Evolutionary conservation across 1,140 invertebrate genomes (phyloP), one percentile per base, ranked within the genome.

Genomic region (Drosophila tani): DNA sequence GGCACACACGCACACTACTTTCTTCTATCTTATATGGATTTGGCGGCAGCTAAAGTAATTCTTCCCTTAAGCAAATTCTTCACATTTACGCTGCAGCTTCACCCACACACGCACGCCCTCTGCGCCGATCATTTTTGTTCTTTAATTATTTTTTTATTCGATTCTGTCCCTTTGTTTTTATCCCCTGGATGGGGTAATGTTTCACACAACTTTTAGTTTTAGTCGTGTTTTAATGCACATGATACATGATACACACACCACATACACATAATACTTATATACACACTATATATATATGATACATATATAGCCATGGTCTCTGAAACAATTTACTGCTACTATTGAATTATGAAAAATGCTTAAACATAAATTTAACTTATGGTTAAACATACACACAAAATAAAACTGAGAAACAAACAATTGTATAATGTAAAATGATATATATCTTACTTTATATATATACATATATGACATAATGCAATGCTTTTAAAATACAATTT

Each of bases 401-500:
- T 55, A 73, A 73, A 73, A 55, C 51, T 57, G 67, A 73, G 51
- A 73, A 59, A 83, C 45, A 53, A 87, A 81, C 80, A 67, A 80
- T 87, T 87, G 84, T 88, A 84, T 88, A 88, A 78, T 88, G 84
- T 88, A 87, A 55, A 55, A 87, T 81, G 76, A 87, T 88, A 87
- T 80, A 84, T 80, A 84, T 88, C 77, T 74, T 87, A 88, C 84
- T 79, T 88, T 87, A 84, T 88, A 55, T 50, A 50, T 55, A 55
- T 55, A 55, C 51, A 55, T 55, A 55, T 55, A 88, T 88, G 80
- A 87, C 79, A 76, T 83, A 87, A 88, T 87, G 81, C 84, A 80
- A 87, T 87, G 84, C 84, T 87, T 87, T 87, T 87, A 87, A 87
- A 87, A 88, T 88, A 88, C 85, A 87, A 84, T 84, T 88, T 87